Base-by-base conservation (phyloP, 1,140 invertebrate genomes). In the Drosophila setifemur region DNA sequence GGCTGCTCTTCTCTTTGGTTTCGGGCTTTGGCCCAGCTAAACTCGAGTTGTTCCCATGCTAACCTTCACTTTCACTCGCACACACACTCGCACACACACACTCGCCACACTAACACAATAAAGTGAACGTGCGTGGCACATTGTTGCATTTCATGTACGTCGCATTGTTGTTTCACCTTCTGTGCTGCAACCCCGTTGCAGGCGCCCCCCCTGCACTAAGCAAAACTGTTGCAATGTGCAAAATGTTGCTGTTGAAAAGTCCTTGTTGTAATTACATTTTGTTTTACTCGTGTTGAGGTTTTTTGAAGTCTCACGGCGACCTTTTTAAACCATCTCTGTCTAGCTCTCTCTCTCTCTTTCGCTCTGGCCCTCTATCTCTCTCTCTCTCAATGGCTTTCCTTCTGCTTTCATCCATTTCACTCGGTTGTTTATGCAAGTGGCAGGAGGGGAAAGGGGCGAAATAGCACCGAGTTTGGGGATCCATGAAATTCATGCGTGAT, bases 241-340 rank as follows among this genome's bases (percentile, higher is more conserved):
- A 71, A 73, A 67, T 73, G 72, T 42, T 58, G 52, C 45, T 71
- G 49, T 60, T 75, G 58, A 64, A 66, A 66, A 81, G 81, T 86
- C 76, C 75, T 86, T 87, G 82, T 81, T 86, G 81, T 86, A 86
- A 86, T 86, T 86, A 86, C 81, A 86, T 86, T 86, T 86, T 85
- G 79, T 86, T 79, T 79, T 86, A 85, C 79, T 86, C 81, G 81
- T 85, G 79, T 86, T 83, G 79, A 86, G 81, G 74, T 86, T 85
- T 83, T 83, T 81, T 87, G 75, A 81, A 57, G 47, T 63, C 55
- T 64, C 55, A 31, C 61, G 55, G 52, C 60, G 74, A 85, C 79
- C 76, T 81, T 79, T 79, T 74, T 58, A 52, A 50, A 45, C 14
- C 23, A 45, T 45, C 28, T 33, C 31, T n/a, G 57, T 8, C 60